These are phyloP conservation scores for Lagopus leucura DNA, from an alignment of 2,113 vertebrate genomes.

Conservation along the genomic window DNA sequence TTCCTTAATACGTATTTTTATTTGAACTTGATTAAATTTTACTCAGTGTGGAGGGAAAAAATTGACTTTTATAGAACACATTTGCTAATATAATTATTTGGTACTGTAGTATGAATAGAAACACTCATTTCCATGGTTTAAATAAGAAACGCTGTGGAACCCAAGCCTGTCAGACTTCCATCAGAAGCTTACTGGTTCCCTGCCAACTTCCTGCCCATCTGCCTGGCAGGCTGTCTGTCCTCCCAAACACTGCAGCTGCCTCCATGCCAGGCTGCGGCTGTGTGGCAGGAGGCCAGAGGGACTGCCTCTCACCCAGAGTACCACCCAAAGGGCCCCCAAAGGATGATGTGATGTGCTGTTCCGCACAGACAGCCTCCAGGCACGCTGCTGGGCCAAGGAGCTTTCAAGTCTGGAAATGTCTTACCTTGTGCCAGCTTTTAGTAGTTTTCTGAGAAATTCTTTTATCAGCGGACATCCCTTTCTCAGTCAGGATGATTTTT, in stretches of 20 bases:
- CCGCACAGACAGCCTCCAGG: neutral
- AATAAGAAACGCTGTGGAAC: neutral
- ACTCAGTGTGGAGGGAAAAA: accelerated
- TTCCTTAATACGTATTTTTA: neutral
- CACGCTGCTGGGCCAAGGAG: neutral
- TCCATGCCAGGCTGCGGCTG: neutral
- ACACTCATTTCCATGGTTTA: neutral
- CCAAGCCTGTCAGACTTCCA: neutral
- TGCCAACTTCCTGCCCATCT: neutral
- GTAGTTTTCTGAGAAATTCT: neutral
- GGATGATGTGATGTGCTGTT: too few species aligned
- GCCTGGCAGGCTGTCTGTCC: neutral
- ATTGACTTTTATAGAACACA: neutral
- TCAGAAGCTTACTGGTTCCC: neutral
- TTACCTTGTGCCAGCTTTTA: neutral
- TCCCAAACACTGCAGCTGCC: constrained; percentile 13
- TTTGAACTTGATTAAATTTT: neutral
- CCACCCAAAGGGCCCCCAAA: neutral
- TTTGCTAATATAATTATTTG: neutral
- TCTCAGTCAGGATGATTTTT: neutral
- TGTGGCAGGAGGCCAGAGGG: neutral
- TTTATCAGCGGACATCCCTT: neutral
- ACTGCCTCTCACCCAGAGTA: neutral
- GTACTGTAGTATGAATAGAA: neutral
- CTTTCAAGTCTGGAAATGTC: neutral